A percentile compares a stretch with the other conserved stretches of the same genome.
Evolutionary conservation across 2,113 vertebrate species (phyloP).

Genomic region (Rhodinocichla rosea): DNA sequence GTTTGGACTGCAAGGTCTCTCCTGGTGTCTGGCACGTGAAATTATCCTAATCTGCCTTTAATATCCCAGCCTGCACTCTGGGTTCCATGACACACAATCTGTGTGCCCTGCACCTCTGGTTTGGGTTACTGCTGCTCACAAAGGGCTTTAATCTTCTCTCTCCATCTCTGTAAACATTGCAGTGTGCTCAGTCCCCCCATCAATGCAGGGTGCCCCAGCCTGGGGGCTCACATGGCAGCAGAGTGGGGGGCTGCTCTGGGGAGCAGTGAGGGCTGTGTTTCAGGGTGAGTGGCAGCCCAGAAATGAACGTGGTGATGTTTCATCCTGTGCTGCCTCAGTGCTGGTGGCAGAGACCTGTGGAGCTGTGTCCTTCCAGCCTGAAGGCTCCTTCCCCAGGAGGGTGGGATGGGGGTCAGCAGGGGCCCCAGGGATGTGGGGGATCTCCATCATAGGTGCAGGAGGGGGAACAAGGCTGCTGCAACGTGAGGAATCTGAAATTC

Average conservation of each 20-base stretch:
- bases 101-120: conserved; percentile 7
- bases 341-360: background rate
- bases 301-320: background rate
- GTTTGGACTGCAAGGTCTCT: conserved; percentile 43
- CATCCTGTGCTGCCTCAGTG: background rate
- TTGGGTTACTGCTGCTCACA: conserved; percentile 15
- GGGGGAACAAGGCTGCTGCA: background rate
- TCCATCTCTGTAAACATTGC: background rate
- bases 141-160: background rate
- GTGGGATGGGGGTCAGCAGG: background rate
- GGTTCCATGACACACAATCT: background rate
- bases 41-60: conserved; percentile 21
- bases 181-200: background rate
- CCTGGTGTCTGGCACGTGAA: conserved; percentile 37
- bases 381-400: background rate
- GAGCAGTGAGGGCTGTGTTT: background rate
- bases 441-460: background rate
- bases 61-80: background rate
- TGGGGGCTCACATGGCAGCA: background rate
- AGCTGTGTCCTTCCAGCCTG: background rate
- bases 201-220: background rate
- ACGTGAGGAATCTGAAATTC: background rate
- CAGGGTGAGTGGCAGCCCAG: background rate
- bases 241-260: background rate
- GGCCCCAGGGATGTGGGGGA: background rate